Evolutionary conservation across 1,140 invertebrate genomes (phyloP).

Genomic region (Mylabris phalerata): DNA sequence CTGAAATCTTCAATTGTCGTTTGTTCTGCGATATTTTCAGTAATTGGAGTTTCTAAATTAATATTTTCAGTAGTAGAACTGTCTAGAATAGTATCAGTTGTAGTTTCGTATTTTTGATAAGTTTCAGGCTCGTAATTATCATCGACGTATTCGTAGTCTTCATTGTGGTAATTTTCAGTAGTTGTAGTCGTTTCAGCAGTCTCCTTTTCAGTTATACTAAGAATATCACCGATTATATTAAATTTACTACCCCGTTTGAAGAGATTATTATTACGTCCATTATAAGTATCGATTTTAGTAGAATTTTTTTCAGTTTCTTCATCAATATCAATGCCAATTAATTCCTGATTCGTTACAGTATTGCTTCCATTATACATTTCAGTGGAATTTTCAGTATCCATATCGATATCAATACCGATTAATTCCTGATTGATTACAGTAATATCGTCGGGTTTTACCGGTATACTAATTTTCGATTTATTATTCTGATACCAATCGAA

Average conservation of each 20-base stretch:
- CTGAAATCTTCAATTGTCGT: slow-evolving; percentile 5
- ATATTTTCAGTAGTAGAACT: slow-evolving; percentile 4
- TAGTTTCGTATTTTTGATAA: neutral
- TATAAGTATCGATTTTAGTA: neutral
- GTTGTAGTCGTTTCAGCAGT: slow-evolving; percentile 4
- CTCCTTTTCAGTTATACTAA: slow-evolving; percentile 6
- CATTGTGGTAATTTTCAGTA: slow-evolving; percentile 6
- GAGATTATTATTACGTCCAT: slow-evolving; percentile 3
- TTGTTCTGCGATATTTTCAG: neutral
- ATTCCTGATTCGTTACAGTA: slow-evolving; percentile 13
- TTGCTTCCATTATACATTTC: neutral
- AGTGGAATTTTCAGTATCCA: neutral
- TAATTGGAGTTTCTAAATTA: slow-evolving; percentile 1
- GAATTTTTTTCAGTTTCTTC: neutral
- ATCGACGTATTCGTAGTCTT: slow-evolving; percentile 45
- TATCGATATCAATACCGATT: slow-evolving; percentile 10
- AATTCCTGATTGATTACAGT: slow-evolving; percentile 35
- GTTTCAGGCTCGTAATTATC: slow-evolving; percentile 48
- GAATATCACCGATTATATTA: slow-evolving; percentile 17
- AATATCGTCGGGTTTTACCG: slow-evolving; percentile 26
- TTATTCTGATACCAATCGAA: slow-evolving; percentile 42
- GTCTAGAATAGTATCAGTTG: neutral
- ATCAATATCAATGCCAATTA: slow-evolving; percentile 15
- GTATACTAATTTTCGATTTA: slow-evolving; percentile 32
- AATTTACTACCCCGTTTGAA: slow-evolving; percentile 23